Evolutionary conservation across 1,140 invertebrate genomes (phyloP), one percentile per base, ranked within the genome.

Genomic region (Galleria mellonella): DNA sequence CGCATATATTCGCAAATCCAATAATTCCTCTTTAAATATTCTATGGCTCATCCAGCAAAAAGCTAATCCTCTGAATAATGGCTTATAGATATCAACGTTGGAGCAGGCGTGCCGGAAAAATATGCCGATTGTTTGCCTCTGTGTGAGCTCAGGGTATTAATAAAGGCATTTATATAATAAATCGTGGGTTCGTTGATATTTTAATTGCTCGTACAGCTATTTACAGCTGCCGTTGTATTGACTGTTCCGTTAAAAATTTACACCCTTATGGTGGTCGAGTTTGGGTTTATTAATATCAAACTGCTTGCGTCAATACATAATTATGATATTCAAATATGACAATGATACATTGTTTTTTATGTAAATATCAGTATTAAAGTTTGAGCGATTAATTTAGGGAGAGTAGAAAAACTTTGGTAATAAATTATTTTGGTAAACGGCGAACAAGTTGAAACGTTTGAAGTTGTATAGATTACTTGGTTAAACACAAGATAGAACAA

Each of bases 21-120:
- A 74, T 84, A 77, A 84, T 76, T 70, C 74, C 61, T 72, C 70
- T 84, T 83, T 83, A 73, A 83, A 85, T 81, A 79, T 79, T 82
- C 75, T 65, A 70, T 66, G 61, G 66, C 55, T 77, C 63, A 76
- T 82, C 64, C 72, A 65, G 67, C 65, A 77, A 79, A 83, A 75
- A 82, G 76, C 76, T 85, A 83, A 85, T 85, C 81, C 76, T 36
- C 50, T 77, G 78, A 81, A 85, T 82, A 85, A 83, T 83, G 67
- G 78, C 64, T 77, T 83, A 81, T 70, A 81, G 75, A 83, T 85
- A 83, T 83, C 78, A 76, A 68, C 65, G 61, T 48, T 52, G 67
- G 56, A 70, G 60, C 78, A 85, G 82, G 61, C 73, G 50, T 70
- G 54, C 55, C 51, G 62, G 65, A 82, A 74, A 82, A 82, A 84